Evolutionary conservation across 2,797 vertebrate genomes (phyloP), one percentile per base, ranked within the genome.

Genomic region (Thalassophryne amazonica): DNA sequence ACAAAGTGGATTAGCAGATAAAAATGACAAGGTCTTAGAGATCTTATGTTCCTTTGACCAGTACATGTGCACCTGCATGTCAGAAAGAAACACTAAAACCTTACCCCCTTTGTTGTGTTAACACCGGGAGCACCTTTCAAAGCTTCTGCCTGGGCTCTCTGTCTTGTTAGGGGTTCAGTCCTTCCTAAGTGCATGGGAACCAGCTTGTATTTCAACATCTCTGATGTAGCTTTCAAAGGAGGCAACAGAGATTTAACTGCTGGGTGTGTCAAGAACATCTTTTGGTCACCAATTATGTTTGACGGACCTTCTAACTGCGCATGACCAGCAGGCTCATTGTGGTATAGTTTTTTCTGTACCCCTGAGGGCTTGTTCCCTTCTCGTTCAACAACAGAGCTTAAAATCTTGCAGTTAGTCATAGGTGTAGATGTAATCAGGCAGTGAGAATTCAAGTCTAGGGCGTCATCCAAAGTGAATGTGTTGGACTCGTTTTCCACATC

Each of bases 351-450:
- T n/a, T 72, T 82, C 49, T 71, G 67, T 0, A 1, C 54, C 1
- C 0, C 35, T 1, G 7, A 0, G 21, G 2, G 3, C 55, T 63
- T 68, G 5, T 32, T 36, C 2, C 9, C 10, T 1, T 54, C 39
- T 11, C 2, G 1, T 4, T 46, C 14, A 4, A 1, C 4, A 15
- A 7, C 14, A 0, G 47, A 29, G 22, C 9, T 57, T 3, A 46
- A 29, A 1, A 60, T 23, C 52, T 48, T 84, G 49, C 34, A 48
- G 3, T 12, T 29, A 0, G 46, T 12, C 71, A 86, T 85, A 3
- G 87, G 87, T 0, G 87, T 89, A 10, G 87, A 89, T 0, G 83
- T 78, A 3, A 65, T 15, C 15, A 69, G 14, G 7, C 8, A 3
- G 7, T 55, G 64, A 1, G 3, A 7, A 32, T 5, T 56, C 7